Conservation (phyloP, 2,113 vertebrate genomes). For the Orthonyx spaldingii region DNA sequence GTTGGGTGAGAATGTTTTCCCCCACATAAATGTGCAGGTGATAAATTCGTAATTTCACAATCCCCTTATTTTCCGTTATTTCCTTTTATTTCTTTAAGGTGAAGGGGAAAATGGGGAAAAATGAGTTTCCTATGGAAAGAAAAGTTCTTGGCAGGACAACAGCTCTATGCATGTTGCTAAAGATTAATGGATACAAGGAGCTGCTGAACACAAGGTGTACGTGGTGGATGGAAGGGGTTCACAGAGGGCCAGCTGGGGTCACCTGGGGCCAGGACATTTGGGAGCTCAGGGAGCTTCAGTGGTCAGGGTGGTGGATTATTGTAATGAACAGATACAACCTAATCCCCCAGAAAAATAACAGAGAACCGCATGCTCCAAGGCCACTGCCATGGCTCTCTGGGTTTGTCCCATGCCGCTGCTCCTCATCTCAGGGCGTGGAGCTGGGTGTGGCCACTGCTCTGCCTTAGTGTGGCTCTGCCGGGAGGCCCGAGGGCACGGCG, state of each 20-base stretch:
- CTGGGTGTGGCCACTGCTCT: rapidly evolving
- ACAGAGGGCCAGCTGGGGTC: neutral
- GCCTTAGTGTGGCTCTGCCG: rapidly evolving
- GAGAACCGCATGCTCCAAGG: rapidly evolving
- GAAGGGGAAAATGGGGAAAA: rapidly evolving
- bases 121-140: neutral
- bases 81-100: neutral
- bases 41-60: neutral
- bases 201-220: neutral
- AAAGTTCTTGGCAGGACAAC: neutral
- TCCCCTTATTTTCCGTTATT: neutral
- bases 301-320: neutral
- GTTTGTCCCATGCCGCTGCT: neutral
- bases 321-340: neutral
- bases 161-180: neutral
- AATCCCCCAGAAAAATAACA: neutral
- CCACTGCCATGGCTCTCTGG: rapidly evolving
- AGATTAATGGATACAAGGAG: neutral
- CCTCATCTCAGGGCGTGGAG: rapidly evolving
- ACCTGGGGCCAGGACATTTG: neutral
- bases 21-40: neutral
- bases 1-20: neutral
- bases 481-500: rapidly evolving
- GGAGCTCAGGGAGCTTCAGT: neutral
- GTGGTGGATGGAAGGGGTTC: neutral